These are phyloP conservation scores for Lasioglossum pauxillum DNA, from an alignment of 2,888 invertebrate species.

Conservation along the genomic window DNA sequence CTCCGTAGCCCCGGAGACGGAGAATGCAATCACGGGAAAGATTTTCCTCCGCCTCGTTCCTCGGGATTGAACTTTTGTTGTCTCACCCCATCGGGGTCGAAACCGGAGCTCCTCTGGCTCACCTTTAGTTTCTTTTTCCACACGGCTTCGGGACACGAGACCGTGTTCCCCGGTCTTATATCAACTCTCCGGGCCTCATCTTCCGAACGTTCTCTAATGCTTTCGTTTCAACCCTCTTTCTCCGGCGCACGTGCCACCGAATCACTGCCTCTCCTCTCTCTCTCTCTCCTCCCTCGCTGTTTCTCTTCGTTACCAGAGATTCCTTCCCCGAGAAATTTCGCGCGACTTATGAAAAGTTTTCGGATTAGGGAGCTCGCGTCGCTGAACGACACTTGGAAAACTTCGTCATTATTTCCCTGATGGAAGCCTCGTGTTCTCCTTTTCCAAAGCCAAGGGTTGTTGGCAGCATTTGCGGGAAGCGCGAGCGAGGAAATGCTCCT, in stretches of 20 bases:
- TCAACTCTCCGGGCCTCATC: slow-evolving; percentile 62
- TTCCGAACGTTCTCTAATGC: slow-evolving; percentile 52
- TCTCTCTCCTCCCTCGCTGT: neutral
- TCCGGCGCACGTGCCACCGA: slow-evolving; percentile 22
- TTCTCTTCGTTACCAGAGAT: slow-evolving; percentile 8
- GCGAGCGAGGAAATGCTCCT: neutral
- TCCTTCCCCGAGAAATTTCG: slow-evolving; percentile 1
- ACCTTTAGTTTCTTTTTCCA: slow-evolving; percentile 41
- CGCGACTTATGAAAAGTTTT: slow-evolving; percentile 36
- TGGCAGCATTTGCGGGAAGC: neutral
- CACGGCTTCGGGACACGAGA: slow-evolving; percentile 4
- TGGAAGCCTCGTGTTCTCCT: neutral
- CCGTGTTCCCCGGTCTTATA: slow-evolving; percentile 53
- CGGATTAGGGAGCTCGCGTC: neutral
- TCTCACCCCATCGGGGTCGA: slow-evolving; percentile 69
- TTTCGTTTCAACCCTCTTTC: slow-evolving; percentile 25
- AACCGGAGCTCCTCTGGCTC: slow-evolving; percentile 16
- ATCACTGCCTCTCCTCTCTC: neutral
- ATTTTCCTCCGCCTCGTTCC: slow-evolving; percentile 78
- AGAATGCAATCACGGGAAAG: slow-evolving; percentile 74
- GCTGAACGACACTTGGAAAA: slow-evolving; percentile 12
- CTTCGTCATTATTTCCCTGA: slow-evolving; percentile 19
- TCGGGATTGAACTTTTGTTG: slow-evolving; percentile 82
- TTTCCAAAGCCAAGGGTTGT: neutral
- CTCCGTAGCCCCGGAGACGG: slow-evolving; percentile 53